Percentiles rank a stretch among this genome's conserved stretches.
Evolutionary conservation across 2,797 vertebrate species (phyloP).

Genomic region (Lutjanus campechanus): DNA sequence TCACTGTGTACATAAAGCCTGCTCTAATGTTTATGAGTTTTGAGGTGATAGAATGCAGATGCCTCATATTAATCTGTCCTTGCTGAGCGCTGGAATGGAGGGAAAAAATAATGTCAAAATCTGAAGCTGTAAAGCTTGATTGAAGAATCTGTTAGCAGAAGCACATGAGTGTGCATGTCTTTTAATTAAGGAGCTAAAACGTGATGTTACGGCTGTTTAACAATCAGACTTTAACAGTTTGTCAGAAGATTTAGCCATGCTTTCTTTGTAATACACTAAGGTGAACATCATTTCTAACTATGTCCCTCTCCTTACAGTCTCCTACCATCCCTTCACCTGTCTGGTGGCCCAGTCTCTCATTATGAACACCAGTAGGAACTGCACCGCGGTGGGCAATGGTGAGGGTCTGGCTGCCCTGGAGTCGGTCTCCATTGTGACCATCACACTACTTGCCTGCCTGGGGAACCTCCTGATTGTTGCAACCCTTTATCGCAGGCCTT

Average conservation of each 20-base stretch:
- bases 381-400: conserved; percentile 82
- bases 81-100: too few relatives aligned
- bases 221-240: not conserved
- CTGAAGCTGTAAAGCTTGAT: too few relatives aligned
- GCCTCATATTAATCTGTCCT: not conserved
- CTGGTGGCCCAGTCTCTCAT: conserved; percentile 74
- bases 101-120: too few relatives aligned
- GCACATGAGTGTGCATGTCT: not conserved
- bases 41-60: not conserved
- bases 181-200: not conserved
- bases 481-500: conserved; percentile 95
- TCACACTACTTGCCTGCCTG: conserved; percentile 93
- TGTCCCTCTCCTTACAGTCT: conserved; percentile 65
- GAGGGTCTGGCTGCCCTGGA: conserved; percentile 86
- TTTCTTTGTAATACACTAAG: not conserved
- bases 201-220: not conserved
- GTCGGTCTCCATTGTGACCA: conserved; percentile 91
- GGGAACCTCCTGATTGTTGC: conserved; percentile 94
- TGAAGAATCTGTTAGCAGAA: not conserved
- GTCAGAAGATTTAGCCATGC: not conserved
- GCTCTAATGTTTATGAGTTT: not conserved
- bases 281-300: not conserved
- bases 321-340: conserved; percentile 81
- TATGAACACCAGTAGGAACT: conserved; percentile 92
- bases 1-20: not conserved